Base-by-base conservation (phyloP, 2,888 invertebrate species). In the Andrena bicolor region DNA sequence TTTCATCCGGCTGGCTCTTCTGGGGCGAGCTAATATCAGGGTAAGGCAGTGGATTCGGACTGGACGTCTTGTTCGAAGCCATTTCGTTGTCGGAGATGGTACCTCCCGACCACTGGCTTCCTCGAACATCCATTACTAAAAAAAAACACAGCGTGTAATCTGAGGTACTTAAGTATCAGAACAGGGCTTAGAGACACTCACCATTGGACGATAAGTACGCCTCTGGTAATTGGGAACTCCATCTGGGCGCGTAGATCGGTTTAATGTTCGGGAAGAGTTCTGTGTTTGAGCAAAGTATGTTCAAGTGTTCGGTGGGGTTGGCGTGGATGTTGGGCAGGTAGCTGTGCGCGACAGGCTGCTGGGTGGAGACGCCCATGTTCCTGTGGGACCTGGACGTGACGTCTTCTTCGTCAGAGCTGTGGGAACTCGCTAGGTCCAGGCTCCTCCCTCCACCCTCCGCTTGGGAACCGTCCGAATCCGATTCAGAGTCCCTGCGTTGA, bases 401-500 rank as follows among this genome's bases (percentile, higher is more conserved):
- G 72, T 92, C 93, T 16, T 96, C 96, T 86, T 99, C 99, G 91
- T 99, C 99, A 65, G 98, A 98, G 10, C 98, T 98, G 94, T 99
- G 99, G 92, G 98, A 98, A 66, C 99, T 99, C 16, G 99, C 99
- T 68, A 99, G 95, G 90, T 99, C 99, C 80, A 99, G 95, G 90
- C 97, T 97, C 53, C 97, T 95, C 2, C 97, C 97, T 89, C 95
- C 95, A 92, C 97, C 97, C 60, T 92, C 92, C 2, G 88, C 91
- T 73, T 90, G 93, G 1, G 97, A 97, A 70, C 95, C 96, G 68
- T 98, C 98, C 0, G 97, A 97, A 90, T 98, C 98, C 0, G 97
- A 97, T 92, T 97, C 97, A 0, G 97, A 96, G 85, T 96, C 96
- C 90, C 96, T 96, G 8, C 96, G 94, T 4, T 93, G 94, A 70